A percentile compares a stretch with the other conserved stretches of the same genome.
These are phyloP conservation scores for Anastatus disparis DNA, from an alignment of 1,140 invertebrate species.

Conservation along the genomic window DNA sequence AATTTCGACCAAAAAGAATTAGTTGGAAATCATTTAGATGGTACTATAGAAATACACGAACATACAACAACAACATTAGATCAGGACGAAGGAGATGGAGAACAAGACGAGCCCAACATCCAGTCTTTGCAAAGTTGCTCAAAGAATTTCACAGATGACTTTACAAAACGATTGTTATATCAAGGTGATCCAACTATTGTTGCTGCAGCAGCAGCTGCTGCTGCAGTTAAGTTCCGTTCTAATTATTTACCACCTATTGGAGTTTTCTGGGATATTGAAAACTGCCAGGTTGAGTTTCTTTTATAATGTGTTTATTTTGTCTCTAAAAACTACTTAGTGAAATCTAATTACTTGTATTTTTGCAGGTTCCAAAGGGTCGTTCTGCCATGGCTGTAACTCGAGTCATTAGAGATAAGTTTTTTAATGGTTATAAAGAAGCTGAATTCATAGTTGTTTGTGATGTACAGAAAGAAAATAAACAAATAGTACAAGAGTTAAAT, in stretches of 20 bases:
- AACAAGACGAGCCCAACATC: slow-evolving; percentile 44
- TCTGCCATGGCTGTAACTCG: slow-evolving; percentile 83
- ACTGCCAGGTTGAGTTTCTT: slow-evolving; percentile 72
- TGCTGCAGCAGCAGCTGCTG: slow-evolving; percentile 30
- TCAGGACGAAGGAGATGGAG: neutral
- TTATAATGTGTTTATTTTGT: neutral
- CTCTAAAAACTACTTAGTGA: neutral
- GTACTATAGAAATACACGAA: neutral
- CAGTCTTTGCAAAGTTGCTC: slow-evolving; percentile 47
- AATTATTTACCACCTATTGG: slow-evolving; percentile 77
- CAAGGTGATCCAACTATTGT: slow-evolving; percentile 22
- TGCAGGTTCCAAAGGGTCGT: slow-evolving; percentile 81
- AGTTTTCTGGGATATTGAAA: slow-evolving; percentile 95
- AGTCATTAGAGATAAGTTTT: slow-evolving; percentile 82
- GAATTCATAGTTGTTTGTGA: slow-evolving; percentile 88
- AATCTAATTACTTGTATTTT: neutral
- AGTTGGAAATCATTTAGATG: neutral
- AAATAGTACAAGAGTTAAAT: slow-evolving; percentile 85
- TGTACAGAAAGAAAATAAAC: slow-evolving; percentile 81
- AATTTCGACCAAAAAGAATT: neutral
- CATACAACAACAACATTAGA: neutral
- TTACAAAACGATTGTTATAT: neutral
- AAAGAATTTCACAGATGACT: neutral
- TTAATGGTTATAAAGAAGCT: slow-evolving; percentile 80
- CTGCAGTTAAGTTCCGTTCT: slow-evolving; percentile 40